Conservation (phyloP, 2,113 vertebrate species). For the Solea solea region DNA sequence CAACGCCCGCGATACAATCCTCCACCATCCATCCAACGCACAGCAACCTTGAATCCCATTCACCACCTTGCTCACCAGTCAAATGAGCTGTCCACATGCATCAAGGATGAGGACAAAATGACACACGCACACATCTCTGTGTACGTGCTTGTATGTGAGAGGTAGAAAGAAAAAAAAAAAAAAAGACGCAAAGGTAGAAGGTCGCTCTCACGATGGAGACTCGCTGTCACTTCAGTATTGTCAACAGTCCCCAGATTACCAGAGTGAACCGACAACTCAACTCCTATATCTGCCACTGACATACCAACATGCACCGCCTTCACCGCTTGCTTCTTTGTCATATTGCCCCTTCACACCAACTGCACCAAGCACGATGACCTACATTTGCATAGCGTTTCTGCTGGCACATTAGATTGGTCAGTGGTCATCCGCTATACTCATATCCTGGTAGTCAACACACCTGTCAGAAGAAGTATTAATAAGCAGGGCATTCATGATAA, state of each 20-base stretch:
- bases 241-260: slow-evolving; percentile 29
- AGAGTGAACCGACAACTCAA: slow-evolving; percentile 30
- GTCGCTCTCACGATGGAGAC: slow-evolving; percentile 55
- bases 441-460: slow-evolving; percentile 47
- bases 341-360: slow-evolving; percentile 42
- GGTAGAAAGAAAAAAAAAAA: neutral
- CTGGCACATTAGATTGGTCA: slow-evolving; percentile 56
- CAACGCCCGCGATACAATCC: neutral
- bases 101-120: slow-evolving; percentile 27
- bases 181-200: slow-evolving; percentile 34
- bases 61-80: neutral
- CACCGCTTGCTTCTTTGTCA: slow-evolving; percentile 7
- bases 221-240: slow-evolving; percentile 45
- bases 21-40: neutral
- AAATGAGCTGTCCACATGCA: slow-evolving; percentile 41
- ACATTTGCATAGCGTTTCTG: slow-evolving; percentile 67
- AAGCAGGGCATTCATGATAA: slow-evolving; percentile 1
- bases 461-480: slow-evolving; percentile 42
- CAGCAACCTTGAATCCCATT: neutral
- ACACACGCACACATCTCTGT: neutral
- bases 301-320: neutral
- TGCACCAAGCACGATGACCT: slow-evolving; percentile 70
- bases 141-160: slow-evolving; percentile 10
- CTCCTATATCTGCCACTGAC: slow-evolving; percentile 20
- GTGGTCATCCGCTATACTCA: slow-evolving; percentile 27